phyloP scores from a whole-genome alignment of 2,113 vertebrate genomes.

The Furnarius figulus region DNA sequence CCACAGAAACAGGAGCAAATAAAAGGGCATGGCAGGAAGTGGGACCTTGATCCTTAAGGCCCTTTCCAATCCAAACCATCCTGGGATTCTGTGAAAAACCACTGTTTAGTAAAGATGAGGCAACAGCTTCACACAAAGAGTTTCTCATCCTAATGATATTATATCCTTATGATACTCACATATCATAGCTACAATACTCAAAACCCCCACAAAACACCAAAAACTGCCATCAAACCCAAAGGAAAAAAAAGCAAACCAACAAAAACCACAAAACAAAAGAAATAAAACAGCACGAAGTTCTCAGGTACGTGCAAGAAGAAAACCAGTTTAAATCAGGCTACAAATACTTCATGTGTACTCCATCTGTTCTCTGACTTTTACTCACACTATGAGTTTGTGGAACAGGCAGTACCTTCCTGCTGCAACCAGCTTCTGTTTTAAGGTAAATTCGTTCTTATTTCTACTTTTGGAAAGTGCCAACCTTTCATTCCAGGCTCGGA shows the following conservation, averaged over 20 bases:
- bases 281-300: not conserved
- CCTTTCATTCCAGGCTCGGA: rapidly evolving
- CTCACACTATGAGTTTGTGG: not conserved
- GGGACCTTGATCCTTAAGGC: not conserved
- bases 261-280: not conserved
- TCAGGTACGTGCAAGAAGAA: not conserved
- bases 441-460: not conserved
- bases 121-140: not conserved
- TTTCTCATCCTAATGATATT: not conserved
- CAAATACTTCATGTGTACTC: not conserved
- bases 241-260: no score
- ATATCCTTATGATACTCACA: not conserved
- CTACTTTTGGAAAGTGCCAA: not conserved
- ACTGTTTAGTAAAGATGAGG: not conserved
- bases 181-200: not conserved
- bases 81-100: not conserved
- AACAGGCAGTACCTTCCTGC: not conserved
- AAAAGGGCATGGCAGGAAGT: not conserved
- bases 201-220: not conserved
- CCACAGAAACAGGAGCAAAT: not conserved
- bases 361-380: not conserved
- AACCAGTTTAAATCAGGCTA: not conserved
- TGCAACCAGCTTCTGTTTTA: not conserved
- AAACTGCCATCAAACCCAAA: not conserved
- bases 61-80: not conserved